A percentile compares a stretch with the other conserved stretches of the same genome.
Conservation (phyloP, 2,113 vertebrate genomes). For the Felis chaus region DNA sequence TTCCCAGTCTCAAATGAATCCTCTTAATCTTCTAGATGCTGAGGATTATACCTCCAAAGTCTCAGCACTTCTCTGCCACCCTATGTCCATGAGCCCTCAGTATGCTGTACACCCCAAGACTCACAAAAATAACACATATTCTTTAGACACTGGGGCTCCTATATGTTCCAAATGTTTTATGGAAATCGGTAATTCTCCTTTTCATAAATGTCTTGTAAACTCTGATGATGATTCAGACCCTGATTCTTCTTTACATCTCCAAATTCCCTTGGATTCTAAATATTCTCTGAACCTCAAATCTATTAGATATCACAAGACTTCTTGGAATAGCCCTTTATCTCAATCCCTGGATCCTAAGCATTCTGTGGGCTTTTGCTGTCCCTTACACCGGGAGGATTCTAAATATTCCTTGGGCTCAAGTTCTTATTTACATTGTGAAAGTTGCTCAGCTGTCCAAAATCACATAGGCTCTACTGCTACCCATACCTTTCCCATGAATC, state of each 20-base stretch:
- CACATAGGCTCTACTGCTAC: not conserved
- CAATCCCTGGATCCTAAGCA: not conserved
- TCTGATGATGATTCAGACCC: slow-evolving; percentile 47
- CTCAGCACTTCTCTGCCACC: not conserved
- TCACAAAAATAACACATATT: not conserved
- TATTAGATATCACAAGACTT: not conserved
- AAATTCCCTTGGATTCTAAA: slow-evolving; percentile 35
- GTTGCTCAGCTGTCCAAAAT: slow-evolving; percentile 24
- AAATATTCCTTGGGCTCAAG: not conserved
- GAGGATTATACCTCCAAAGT: not conserved
- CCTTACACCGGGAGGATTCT: not conserved
- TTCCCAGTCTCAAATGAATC: not conserved
- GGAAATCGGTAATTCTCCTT: slow-evolving; percentile 30
- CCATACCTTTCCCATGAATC: not conserved
- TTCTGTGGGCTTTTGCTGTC: not conserved
- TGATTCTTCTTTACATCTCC: not conserved
- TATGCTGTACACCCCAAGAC: not conserved
- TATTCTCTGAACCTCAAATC: not conserved
- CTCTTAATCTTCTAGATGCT: not conserved
- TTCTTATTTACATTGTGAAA: slow-evolving; percentile 55
- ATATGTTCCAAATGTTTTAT: slow-evolving; percentile 36
- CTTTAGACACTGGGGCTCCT: not conserved
- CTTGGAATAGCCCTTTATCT: not conserved
- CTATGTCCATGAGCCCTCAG: not conserved
- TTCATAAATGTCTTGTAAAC: slow-evolving; percentile 14